Base-by-base conservation (phyloP, 2,797 vertebrate genomes). In the Micrastur ruficollis region DNA sequence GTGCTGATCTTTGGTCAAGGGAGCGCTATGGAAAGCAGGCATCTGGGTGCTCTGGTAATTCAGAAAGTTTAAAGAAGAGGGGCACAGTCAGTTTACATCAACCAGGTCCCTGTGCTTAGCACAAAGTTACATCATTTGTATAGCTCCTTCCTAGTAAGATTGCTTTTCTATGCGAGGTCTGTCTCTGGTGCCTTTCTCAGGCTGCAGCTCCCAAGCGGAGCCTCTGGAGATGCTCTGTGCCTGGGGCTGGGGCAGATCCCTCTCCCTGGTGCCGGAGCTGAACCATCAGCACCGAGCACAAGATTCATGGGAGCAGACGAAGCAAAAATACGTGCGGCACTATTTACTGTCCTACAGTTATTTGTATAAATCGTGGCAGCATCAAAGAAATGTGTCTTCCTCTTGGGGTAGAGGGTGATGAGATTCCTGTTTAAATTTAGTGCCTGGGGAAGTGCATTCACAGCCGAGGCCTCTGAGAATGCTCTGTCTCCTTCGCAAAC, bases 391-490 rank as follows among this genome's bases (percentile, higher is more conserved):
- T 23, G 32, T 47, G 46, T 58, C 86, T 95, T 79, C 62, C 86
- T 91, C 44, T 20, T 50, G 29, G 86, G 58, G 20, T 14, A 32
- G 71, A 50, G 42, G 26, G 40, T 56, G 62, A 52, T 52, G 58
- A 34, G 73, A 72, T 31, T 38, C 46, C 63, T 85, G 71, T 80
- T 93, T 89, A 87, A 95, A 92, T 97, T 76, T 94, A 94, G 91
- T 90, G 90, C 46, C 88, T 47, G 38, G 61, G 86, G 83, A 86
- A 81, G 36, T 2, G 15, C 0, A 0, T 74, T 83, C n/a, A 20
- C 47, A 96, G 83, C 38, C 11, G 6, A 89, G 73, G 79, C 86
- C 86, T 93, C 90, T 84, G 73, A 92, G 92, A 94, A 95, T 92
- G 82, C 75, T 90, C 85, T 81, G 73, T 79, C 93, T 96, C 66